Evolutionary conservation across 2,113 vertebrate genomes (phyloP).

Genomic region (Hippocampus guttulatus): DNA sequence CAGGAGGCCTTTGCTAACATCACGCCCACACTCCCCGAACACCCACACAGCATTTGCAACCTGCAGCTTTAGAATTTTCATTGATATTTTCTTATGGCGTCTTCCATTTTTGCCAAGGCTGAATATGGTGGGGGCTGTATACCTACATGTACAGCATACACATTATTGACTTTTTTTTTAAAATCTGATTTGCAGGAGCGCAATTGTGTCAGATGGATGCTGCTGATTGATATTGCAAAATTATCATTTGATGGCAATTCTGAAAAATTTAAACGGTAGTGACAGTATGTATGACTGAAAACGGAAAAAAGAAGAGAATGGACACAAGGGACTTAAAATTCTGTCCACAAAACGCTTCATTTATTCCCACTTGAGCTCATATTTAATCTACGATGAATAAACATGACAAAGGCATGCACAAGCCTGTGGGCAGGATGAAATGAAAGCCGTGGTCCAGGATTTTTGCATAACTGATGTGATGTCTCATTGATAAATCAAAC

Average conservation of each 20-base stretch:
- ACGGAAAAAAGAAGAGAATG: neutral
- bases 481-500: slow-evolving; percentile 15
- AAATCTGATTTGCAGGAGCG: too few species aligned
- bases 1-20: too few species aligned
- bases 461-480: neutral
- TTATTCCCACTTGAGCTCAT: slow-evolving; percentile 52
- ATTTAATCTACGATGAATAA: slow-evolving; percentile 55
- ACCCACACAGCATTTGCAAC: too few species aligned
- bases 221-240: neutral
- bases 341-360: slow-evolving; percentile 54
- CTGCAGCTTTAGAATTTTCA: too few species aligned
- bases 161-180: too few species aligned
- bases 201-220: neutral
- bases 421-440: slow-evolving; percentile 40
- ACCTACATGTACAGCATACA: too few species aligned
- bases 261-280: neutral
- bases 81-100: too few species aligned
- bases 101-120: too few species aligned
- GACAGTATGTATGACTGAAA: neutral
- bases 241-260: neutral
- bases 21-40: too few species aligned
- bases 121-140: too few species aligned
- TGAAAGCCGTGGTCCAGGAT: slow-evolving; percentile 10
- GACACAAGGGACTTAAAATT: slow-evolving; percentile 3
- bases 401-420: slow-evolving; percentile 44